Evolutionary conservation across 2,113 vertebrate genomes (phyloP), one percentile per base, ranked within the genome.

Genomic region (Strix aluco): DNA sequence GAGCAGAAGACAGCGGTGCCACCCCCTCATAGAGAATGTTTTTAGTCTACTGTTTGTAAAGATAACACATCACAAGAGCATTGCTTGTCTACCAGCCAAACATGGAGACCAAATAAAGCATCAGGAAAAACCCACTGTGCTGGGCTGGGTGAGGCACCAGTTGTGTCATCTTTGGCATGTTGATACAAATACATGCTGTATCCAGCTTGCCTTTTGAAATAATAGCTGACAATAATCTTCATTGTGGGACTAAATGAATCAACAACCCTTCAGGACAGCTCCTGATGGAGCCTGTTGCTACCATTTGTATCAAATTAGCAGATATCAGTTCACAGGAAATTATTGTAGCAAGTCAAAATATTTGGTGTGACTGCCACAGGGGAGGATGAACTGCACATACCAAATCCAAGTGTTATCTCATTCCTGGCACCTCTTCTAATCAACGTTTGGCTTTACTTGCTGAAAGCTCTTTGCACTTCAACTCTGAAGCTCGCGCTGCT

Each of bases 391-490:
- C 98, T 98, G 94, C 98, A 98, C 73, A 87, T 91, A 17, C 97
- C 96, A 95, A 98, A 98, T 66, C 88, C 6, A 91, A 98, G 90
- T 93, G 97, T 97, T 98, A 75, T 98, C 93, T 98, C 96, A 81
- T 97, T 97, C 30, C 86, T 97, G 55, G 98, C 97, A 51, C 92
- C 96, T 91, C 98, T 98, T 97, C 97, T 98, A 87, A 98, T 98
- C 36, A 97, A 94, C 26, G 32, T 97, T 70, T 98, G 98, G 20
- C 93, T 97, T 81, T 95, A 54, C 96, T 98, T 23, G 4, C 62
- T 57, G n/a, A 89, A 95, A 94, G 77, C 42, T 62, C 78, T 91
- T 85, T 46, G 75, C 74, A 26, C 52, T 90, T 90, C 29, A 46
- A 25, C 47, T 70, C 75, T 16, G 47, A 63, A 78, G 38, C 34